phyloP scores from a whole-genome alignment of 2,113 vertebrate genomes.

The Glaucidium brasilianum region DNA sequence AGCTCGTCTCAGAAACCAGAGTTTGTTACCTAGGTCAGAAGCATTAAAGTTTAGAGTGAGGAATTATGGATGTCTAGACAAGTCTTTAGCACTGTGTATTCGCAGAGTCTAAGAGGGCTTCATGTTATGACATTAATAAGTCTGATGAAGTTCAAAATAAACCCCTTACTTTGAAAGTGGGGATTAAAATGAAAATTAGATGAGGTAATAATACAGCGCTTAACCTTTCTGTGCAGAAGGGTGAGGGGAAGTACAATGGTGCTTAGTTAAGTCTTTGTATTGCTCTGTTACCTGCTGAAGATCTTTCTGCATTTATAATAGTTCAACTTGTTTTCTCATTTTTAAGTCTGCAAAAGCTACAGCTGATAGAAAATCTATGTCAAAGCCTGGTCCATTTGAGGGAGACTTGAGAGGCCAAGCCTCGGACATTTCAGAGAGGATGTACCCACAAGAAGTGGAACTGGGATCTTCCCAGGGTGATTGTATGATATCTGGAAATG shows the following conservation, averaged over 20 bases:
- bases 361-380: slow-evolving; percentile 85
- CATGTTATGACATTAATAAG: neutral
- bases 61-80: neutral
- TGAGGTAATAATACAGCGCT: neutral
- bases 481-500: slow-evolving; percentile 82
- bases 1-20: neutral
- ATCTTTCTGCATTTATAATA: neutral
- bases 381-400: slow-evolving; percentile 85
- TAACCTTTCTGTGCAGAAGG: neutral
- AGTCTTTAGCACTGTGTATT: neutral
- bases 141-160: neutral
- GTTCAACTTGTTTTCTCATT: neutral
- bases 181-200: neutral
- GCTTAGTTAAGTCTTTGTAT: neutral
- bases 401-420: slow-evolving; percentile 84
- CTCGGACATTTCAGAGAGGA: slow-evolving; percentile 79
- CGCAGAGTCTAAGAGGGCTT: neutral
- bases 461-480: slow-evolving; percentile 84
- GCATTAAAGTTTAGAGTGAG: neutral
- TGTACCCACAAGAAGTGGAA: slow-evolving; percentile 84
- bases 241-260: neutral
- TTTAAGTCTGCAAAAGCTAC: slow-evolving; percentile 90
- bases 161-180: neutral
- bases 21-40: neutral
- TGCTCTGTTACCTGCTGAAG: neutral